Evolutionary conservation across 2,888 invertebrate species (phyloP).

Genomic region (Melanostoma mellinum): DNA sequence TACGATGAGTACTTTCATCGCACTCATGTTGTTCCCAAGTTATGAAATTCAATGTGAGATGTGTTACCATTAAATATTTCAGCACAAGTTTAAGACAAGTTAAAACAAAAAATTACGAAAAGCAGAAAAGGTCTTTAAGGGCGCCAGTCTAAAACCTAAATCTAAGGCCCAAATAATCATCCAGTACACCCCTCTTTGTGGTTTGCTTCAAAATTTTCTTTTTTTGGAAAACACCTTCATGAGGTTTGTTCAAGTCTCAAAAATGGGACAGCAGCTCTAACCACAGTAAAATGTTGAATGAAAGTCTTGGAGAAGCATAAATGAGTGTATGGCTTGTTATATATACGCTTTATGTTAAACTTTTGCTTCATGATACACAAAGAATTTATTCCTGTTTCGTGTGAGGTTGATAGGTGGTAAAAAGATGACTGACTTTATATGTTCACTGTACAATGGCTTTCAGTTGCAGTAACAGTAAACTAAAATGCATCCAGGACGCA

Average conservation of each 20-base stretch:
- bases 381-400: slow-evolving; percentile 52
- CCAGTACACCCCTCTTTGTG: slow-evolving; percentile 1
- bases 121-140: background rate
- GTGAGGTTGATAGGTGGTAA: slow-evolving; percentile 31
- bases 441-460: slow-evolving; percentile 31
- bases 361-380: slow-evolving; percentile 56
- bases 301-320: slow-evolving; percentile 3
- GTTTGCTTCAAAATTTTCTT: background rate
- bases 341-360: slow-evolving; percentile 49
- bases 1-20: no score
- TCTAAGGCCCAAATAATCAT: background rate
- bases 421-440: slow-evolving; percentile 32
- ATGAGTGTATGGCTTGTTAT: slow-evolving; percentile 11
- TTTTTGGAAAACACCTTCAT: slow-evolving; percentile 44
- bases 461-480: slow-evolving; percentile 4
- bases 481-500: slow-evolving; percentile 36
- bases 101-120: no score
- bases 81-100: no score
- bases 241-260: slow-evolving; percentile 48
- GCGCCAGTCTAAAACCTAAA: background rate
- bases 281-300: slow-evolving; percentile 44
- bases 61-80: background rate
- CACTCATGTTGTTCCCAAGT: no score
- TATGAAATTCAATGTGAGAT: background rate
- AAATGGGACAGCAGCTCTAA: slow-evolving; percentile 44